Evolutionary conservation across 1,140 invertebrate species (phyloP), one percentile per base, ranked within the genome.

Genomic region (Platorchestia sp.): DNA sequence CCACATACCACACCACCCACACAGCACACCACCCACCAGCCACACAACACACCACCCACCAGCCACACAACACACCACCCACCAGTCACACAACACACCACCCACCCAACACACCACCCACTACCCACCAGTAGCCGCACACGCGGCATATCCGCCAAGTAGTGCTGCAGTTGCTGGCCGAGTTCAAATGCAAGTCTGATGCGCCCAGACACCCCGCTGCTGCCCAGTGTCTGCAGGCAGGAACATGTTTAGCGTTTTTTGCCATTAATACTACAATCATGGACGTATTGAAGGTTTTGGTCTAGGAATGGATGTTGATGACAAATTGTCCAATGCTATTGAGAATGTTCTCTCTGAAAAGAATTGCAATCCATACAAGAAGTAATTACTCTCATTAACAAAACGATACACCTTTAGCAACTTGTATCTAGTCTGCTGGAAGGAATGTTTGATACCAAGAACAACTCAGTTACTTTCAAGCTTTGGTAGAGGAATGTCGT

Each of bases 151-250:
- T 98, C 98, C 95, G 98, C 98, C 89, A 99, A 97, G 95, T 98
- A 98, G 95, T 98, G 98, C 97, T 98, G 98, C 87, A 99, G 97
- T 95, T 98, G 97, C 96, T 98, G 98, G 95, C 98, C 98, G 96
- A 98, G 97, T 95, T 98, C 97, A 97, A 99, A 99, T 95, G 98
- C 98, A 95, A 98, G 97, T 95, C 97, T 97, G 91, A 99, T 98
- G 45, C 98, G 97, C 47, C 98, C 97, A 44, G 98, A 97, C 45
- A 99, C 98, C 0, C 98, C 98, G 96, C 98, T 98, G 95, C 98
- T 98, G n/a, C 99, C 99, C 22, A 98, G 96, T 95, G 97, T 97
- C 97, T 97, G 96, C 86, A 42, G 16, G 27, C 41, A 41, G 42
- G 5, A 89, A 89, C 10, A 42, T 42, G 27, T 10, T 42, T 89